Evolutionary conservation across 2,797 vertebrate genomes (phyloP).

Genomic region (Pseudopleuronectes americanus): DNA sequence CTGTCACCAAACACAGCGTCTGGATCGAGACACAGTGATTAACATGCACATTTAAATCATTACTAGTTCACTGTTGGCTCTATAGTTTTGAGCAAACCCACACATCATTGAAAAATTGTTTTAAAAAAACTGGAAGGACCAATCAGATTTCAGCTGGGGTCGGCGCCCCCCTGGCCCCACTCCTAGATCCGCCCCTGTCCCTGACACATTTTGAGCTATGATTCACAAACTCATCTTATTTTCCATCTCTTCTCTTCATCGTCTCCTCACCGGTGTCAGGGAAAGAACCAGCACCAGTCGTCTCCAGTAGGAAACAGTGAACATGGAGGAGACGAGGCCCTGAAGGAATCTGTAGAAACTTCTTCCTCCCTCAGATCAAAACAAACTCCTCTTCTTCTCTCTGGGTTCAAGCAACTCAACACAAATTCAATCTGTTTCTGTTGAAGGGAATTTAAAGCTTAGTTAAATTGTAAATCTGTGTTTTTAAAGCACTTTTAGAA

Average conservation of each 20-base stretch:
- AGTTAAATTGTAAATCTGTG: too few relatives aligned
- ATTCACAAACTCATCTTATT: conserved; percentile 38
- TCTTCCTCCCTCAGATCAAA: conserved; percentile 12
- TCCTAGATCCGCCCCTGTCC: background rate
- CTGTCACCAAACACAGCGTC: too few relatives aligned
- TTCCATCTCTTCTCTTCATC: conserved; percentile 31
- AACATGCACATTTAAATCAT: too few relatives aligned
- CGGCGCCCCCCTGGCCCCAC: background rate
- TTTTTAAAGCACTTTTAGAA: too few relatives aligned
- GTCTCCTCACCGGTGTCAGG: conserved; percentile 21
- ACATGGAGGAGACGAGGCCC: background rate
- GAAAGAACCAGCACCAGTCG: conserved; percentile 5
- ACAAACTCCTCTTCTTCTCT: background rate
- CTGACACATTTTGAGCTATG: conserved; percentile 9
- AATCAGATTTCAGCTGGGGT: background rate
- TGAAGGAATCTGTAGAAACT: conserved; percentile 4
- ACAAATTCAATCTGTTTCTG: too few relatives aligned
- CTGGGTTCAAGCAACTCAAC: too few relatives aligned
- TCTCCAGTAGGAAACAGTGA: conserved; percentile 43
- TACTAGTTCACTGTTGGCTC: too few relatives aligned
- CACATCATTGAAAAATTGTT: too few relatives aligned
- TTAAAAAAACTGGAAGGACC: too few relatives aligned
- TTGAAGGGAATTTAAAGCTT: too few relatives aligned
- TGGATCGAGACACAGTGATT: too few relatives aligned
- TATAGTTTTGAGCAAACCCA: too few relatives aligned